Evolutionary conservation across 2,797 vertebrate genomes (phyloP).

Genomic region (Labeo calbasu): DNA sequence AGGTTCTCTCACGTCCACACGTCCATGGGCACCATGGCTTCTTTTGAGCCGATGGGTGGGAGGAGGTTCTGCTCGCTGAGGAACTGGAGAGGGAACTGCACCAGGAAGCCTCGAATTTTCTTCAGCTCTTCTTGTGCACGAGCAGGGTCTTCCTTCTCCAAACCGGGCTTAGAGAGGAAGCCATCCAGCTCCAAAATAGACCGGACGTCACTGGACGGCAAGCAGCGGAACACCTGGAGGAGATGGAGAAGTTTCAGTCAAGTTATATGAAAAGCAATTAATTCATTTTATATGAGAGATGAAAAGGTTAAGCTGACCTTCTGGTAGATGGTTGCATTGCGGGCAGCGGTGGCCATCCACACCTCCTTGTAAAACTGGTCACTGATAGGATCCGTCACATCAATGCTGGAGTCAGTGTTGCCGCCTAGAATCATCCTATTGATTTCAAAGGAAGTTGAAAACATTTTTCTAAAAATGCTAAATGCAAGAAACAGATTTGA

Average conservation of each 20-base stretch:
- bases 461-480: neutral
- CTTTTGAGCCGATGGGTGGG: slow-evolving; percentile 92
- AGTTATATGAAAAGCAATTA: neutral
- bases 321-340: slow-evolving; percentile 93
- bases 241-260: neutral
- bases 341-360: slow-evolving; percentile 88
- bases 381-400: slow-evolving; percentile 89
- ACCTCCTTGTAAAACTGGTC: slow-evolving; percentile 96
- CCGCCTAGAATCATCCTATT: slow-evolving; percentile 87
- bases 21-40: slow-evolving; percentile 95
- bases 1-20: slow-evolving; percentile 88
- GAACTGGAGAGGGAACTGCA: slow-evolving; percentile 95
- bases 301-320: slow-evolving; percentile 63
- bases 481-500: neutral
- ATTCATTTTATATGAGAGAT: neutral
- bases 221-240: slow-evolving; percentile 91
- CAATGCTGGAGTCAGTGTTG: slow-evolving; percentile 76
- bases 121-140: slow-evolving; percentile 89
- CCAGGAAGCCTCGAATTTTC: slow-evolving; percentile 93
- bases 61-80: slow-evolving; percentile 89
- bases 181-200: slow-evolving; percentile 86
- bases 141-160: slow-evolving; percentile 83
- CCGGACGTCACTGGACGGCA: slow-evolving; percentile 91
- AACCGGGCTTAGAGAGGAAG: slow-evolving; percentile 81
- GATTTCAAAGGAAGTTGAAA: neutral